phyloP scores from a whole-genome alignment of 2,797 vertebrate genomes.

The Pterois miles region DNA sequence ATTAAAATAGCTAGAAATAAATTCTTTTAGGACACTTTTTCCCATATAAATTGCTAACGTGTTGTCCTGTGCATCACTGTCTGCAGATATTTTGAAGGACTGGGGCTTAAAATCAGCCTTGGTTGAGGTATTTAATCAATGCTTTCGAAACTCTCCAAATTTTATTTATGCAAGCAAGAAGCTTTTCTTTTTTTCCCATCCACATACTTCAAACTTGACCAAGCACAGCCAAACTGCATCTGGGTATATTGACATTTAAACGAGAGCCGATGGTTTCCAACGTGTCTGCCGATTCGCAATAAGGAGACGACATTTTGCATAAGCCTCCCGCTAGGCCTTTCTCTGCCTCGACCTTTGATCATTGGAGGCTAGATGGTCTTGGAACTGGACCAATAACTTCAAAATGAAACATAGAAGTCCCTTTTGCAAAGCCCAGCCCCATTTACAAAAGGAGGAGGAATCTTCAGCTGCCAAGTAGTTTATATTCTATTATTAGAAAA shows the following conservation, averaged over 20 bases:
- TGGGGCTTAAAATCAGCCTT: neutral
- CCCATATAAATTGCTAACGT: neutral
- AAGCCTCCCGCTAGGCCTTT: slow-evolving; percentile 81
- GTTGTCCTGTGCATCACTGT: neutral
- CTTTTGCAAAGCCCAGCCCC: slow-evolving; percentile 67
- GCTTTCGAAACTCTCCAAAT: slow-evolving; percentile 53
- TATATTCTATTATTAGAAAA: slow-evolving; percentile 78
- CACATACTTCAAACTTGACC: slow-evolving; percentile 79
- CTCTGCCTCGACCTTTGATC: slow-evolving; percentile 85
- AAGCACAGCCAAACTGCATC: slow-evolving; percentile 74
- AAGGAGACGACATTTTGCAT: slow-evolving; percentile 80
- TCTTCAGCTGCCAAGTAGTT: slow-evolving; percentile 77
- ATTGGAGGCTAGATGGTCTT: slow-evolving; percentile 79
- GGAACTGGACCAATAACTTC: slow-evolving; percentile 85
- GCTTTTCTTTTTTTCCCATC: slow-evolving; percentile 36
- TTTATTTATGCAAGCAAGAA: slow-evolving; percentile 52
- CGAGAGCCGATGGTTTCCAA: slow-evolving; percentile 67
- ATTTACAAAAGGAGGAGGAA: slow-evolving; percentile 73
- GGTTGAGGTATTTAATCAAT: slow-evolving; percentile 60
- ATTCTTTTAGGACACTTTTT: neutral
- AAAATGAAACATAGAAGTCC: slow-evolving; percentile 84
- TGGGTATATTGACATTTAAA: slow-evolving; percentile 79
- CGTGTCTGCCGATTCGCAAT: slow-evolving; percentile 66
- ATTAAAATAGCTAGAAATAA: neutral
- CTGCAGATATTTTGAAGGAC: neutral